These are phyloP conservation scores for Corythornis vintsioides DNA, from an alignment of 2,113 vertebrate species.

Conservation along the genomic window DNA sequence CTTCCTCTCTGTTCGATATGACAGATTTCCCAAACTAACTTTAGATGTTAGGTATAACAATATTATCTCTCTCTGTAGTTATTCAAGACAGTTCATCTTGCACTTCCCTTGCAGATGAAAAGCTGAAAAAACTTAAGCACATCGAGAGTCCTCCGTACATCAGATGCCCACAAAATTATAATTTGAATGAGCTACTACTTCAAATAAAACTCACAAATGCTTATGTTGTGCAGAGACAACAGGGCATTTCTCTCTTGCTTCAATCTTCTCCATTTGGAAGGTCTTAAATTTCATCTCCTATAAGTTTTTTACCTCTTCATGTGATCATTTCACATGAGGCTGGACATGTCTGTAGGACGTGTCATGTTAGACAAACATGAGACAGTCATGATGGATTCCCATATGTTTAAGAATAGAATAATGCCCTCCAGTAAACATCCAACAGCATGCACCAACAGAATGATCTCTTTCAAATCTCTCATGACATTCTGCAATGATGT, in stretches of 20 bases:
- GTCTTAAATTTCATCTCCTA: neutral
- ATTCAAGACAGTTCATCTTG: constrained; percentile 38
- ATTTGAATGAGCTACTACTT: neutral
- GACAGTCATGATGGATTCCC: neutral
- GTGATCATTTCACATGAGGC: accelerated
- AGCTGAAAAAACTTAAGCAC: neutral
- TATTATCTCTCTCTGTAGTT: constrained; percentile 72
- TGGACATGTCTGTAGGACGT: neutral
- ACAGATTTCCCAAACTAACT: constrained; percentile 65
- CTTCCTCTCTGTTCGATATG: constrained; percentile 60
- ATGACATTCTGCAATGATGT: neutral
- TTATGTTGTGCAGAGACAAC: neutral
- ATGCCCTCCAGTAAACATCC: neutral
- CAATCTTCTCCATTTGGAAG: neutral
- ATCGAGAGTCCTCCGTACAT: neutral
- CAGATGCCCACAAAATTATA: neutral
- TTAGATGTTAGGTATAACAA: constrained; percentile 65
- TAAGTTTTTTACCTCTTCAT: neutral
- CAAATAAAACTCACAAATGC: neutral
- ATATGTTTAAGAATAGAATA: neutral
- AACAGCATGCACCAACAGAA: neutral
- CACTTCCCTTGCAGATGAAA: constrained; percentile 35
- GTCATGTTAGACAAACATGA: neutral
- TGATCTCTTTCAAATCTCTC: neutral
- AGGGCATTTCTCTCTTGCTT: neutral